phyloP scores from a whole-genome alignment of 1,140 invertebrate genomes.

The Capitella teleta region DNA sequence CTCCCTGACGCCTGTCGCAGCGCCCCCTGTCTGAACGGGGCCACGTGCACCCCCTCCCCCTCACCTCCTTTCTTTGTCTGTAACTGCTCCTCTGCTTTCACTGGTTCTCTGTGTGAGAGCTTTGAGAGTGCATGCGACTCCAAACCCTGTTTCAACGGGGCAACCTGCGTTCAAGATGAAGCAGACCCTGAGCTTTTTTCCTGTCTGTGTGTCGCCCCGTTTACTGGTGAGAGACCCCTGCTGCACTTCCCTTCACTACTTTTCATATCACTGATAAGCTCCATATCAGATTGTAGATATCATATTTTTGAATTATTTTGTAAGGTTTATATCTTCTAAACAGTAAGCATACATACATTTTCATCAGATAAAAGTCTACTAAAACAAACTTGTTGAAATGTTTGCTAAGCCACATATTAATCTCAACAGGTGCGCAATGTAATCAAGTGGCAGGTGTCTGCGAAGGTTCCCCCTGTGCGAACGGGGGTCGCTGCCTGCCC shows the following conservation, averaged over 20 bases:
- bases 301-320: not conserved
- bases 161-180: conserved; percentile 8
- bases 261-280: not conserved
- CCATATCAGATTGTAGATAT: not conserved
- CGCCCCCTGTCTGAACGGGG: conserved; percentile 14
- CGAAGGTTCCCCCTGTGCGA: conserved; percentile 6
- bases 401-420: not conserved
- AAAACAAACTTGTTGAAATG: not conserved
- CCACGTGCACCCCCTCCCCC: conserved; percentile 10
- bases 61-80: not conserved
- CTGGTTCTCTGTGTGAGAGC: not conserved
- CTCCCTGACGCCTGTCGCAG: conserved; percentile 8
- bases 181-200: not conserved
- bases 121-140: conserved; percentile 10
- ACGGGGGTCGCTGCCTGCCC: conserved; percentile 1
- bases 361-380: not conserved
- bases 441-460: conserved; percentile 1
- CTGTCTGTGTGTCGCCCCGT: not conserved
- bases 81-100: conserved; percentile 5
- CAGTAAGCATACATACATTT: not conserved
- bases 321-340: not conserved
- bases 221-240: not conserved
- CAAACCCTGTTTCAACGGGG: conserved; percentile 19
- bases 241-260: not conserved
- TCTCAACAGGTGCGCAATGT: conserved; percentile 7